Evolutionary conservation across 2,797 vertebrate species (phyloP).

Genomic region (Labeo calbasu): DNA sequence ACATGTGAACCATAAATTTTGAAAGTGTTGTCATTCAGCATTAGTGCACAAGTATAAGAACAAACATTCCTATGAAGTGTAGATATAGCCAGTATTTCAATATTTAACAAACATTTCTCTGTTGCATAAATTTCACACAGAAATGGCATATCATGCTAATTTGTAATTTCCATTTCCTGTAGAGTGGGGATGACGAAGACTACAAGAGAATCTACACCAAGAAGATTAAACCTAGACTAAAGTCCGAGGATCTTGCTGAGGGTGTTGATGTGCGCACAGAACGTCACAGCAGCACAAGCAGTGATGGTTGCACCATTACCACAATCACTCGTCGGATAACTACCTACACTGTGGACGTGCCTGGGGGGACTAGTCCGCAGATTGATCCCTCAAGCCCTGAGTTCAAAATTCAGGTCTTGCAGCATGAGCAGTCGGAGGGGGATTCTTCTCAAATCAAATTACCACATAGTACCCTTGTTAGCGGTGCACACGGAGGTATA

Average conservation of each 20-base stretch:
- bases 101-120: not conserved
- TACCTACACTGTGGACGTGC: slow-evolving; percentile 93
- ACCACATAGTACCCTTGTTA: slow-evolving; percentile 71
- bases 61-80: not conserved
- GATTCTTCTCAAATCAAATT: slow-evolving; percentile 74
- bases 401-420: slow-evolving; percentile 75
- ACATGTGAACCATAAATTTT: not conserved
- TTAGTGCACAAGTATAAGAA: not conserved
- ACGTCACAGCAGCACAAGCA: slow-evolving; percentile 90
- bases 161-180: slow-evolving; percentile 52
- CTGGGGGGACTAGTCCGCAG: slow-evolving; percentile 75
- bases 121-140: not conserved
- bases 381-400: slow-evolving; percentile 84
- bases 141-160: not conserved
- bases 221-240: slow-evolving; percentile 94
- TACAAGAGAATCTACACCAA: slow-evolving; percentile 92
- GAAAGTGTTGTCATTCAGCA: not conserved
- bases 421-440: slow-evolving; percentile 77
- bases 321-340: slow-evolving; percentile 92
- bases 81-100: not conserved
- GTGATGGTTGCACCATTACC: slow-evolving; percentile 84
- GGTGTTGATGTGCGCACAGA: slow-evolving; percentile 83
- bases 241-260: slow-evolving; percentile 85
- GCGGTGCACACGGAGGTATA: slow-evolving; percentile 67
- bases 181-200: slow-evolving; percentile 94